These are phyloP conservation scores for Simalia tracyae DNA, from an alignment of 2,797 vertebrate species.

Conservation along the genomic window DNA sequence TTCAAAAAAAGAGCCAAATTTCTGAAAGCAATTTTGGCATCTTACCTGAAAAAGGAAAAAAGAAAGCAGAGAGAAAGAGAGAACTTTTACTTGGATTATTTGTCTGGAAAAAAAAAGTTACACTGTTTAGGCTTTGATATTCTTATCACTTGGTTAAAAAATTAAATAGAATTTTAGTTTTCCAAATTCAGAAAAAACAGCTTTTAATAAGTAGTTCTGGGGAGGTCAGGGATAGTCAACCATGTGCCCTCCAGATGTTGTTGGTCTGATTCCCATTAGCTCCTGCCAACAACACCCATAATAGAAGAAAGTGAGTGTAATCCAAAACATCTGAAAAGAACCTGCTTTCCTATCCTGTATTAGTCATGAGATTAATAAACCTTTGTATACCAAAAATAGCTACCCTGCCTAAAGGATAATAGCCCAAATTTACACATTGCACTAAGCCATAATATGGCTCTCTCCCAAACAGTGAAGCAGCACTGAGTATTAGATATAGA, in stretches of 20 bases:
- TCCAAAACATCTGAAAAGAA: not conserved
- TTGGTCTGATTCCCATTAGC: not conserved
- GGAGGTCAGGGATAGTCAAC: not conserved
- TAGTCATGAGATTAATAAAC: not conserved
- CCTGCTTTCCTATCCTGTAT: not conserved
- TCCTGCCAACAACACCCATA: not conserved
- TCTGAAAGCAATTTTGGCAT: not conserved
- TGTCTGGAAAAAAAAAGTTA: not conserved
- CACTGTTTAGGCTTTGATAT: not conserved
- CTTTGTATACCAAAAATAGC: not conserved
- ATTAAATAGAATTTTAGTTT: not conserved
- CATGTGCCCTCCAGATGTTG: not conserved
- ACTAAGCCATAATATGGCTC: not conserved
- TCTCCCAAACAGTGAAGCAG: not conserved
- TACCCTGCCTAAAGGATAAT: not conserved
- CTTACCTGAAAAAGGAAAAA: not conserved
- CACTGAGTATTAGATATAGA: not conserved
- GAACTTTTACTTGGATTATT: not conserved
- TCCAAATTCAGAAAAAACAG: not conserved
- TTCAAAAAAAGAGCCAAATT: not conserved
- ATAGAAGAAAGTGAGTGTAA: not conserved
- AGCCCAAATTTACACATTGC: not conserved
- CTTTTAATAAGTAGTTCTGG: not conserved
- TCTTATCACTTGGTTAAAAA: not conserved
- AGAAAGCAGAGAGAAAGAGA: not conserved